Evolutionary conservation across 2,113 vertebrate species (phyloP), one percentile per base, ranked within the genome.

Genomic region (Pangasianodon hypophthalmus): DNA sequence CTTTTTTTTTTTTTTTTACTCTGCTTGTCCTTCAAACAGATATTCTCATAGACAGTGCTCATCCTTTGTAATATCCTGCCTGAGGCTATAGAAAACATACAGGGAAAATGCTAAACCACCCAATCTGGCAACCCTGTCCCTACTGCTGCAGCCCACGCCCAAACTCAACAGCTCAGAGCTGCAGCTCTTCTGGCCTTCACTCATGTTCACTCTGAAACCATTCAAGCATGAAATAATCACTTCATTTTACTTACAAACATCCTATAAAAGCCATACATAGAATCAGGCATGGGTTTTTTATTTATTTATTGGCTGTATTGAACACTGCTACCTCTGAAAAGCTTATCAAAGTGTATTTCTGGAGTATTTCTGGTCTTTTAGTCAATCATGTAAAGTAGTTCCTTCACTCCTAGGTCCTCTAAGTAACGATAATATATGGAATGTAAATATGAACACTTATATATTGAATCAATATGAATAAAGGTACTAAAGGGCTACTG

Each of bases 111-210:
- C 1, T 21, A 2, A 29, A 9, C 1, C 6, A 18, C 1, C 19
- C 48, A 64, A 77, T 67, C 79, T 84, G 71, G 91, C 84, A 87
- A 89, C 86, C 79, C 84, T 54, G 44, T 24, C 67, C 82, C 50
- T 69, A 85, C 84, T 86, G 85, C 92, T 50, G 88, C 92, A 92
- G 91, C 92, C 91, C 92, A 92, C 92, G 88, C 92, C 92, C 92
- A 92, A 88, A 85, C 86, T 69, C 90, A 56, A 75, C 82, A 88
- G 82, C 69, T 77, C 84, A 62, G 56, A 84, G 75, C 87, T 60
- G 83, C 67, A 46, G 71, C 69, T 83, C 56, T 10, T 62, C 80
- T 87, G 46, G 37, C 62, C 46, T 77, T 58, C 64, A 58, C 44
- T 54, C 21, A 48, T 82, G 75, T 60, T 62, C 52, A 56, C 16